Evolutionary conservation across 2,888 invertebrate genomes (phyloP).

Genomic region (Conus canariensis): DNA sequence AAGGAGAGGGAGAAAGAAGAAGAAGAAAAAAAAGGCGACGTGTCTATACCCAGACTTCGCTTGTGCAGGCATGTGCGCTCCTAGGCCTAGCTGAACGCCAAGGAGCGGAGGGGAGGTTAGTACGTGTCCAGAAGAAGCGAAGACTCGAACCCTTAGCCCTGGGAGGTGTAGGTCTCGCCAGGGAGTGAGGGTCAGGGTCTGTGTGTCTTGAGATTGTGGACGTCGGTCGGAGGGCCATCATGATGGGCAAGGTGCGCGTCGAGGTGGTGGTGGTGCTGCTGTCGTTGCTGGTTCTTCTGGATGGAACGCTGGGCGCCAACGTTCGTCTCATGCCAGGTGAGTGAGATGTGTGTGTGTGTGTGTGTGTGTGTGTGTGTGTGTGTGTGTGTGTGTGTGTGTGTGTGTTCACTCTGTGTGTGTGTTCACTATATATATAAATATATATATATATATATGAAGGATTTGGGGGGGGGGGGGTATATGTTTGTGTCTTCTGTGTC

Average conservation of each 20-base stretch:
- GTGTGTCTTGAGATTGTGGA: no score
- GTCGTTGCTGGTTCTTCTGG: neutral
- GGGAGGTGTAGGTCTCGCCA: neutral
- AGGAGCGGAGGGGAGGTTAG: no score
- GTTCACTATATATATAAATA: no score
- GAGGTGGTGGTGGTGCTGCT: neutral
- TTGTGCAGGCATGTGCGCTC: neutral
- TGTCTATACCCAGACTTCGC: no score
- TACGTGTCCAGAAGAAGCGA: neutral
- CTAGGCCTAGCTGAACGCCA: neutral
- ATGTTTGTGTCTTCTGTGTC: no score
- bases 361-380: constrained; percentile 18
- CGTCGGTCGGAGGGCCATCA: neutral
- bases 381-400: constrained; percentile 17
- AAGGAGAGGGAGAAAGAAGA: neutral
- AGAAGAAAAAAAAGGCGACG: neutral
- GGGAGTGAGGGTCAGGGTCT: constrained; percentile 8
- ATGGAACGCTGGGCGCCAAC: neutral
- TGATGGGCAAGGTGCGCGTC: neutral
- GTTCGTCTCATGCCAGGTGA: neutral
- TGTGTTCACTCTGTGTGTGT: neutral
- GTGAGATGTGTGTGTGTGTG: neutral
- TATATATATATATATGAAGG: no score
- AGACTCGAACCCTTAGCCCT: constrained; percentile 17
- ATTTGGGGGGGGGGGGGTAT: no score